Conservation (phyloP, 1,140 invertebrate genomes). For the Ostrea edulis region DNA sequence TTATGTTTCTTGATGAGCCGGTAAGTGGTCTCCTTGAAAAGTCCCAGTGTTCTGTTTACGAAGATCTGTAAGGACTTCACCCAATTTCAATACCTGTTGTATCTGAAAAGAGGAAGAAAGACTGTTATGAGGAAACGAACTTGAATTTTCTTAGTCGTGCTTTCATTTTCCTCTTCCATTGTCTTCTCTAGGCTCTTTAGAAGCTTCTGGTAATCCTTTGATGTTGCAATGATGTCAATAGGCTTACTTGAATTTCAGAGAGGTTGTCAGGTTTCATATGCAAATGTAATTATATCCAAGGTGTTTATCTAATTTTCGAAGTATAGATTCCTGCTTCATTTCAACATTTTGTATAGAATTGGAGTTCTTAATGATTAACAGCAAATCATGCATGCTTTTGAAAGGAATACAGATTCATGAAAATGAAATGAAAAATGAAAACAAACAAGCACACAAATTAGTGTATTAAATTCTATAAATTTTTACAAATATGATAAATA, state of each 20-base stretch:
- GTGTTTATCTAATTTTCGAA: not conserved
- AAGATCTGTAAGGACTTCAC: not conserved
- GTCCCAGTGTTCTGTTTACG: not conserved
- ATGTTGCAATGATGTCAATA: not conserved
- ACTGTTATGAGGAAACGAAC: not conserved
- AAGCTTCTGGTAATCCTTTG: not conserved
- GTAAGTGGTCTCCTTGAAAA: not conserved
- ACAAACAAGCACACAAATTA: too few species aligned
- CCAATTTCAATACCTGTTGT: not conserved
- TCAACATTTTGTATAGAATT: not conserved
- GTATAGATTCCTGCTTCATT: conserved; percentile 2
- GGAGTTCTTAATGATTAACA: not conserved
- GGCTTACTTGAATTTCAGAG: not conserved
- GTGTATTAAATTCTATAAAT: not conserved
- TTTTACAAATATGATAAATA: not conserved
- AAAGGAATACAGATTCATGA: not conserved
- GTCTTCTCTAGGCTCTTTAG: not conserved
- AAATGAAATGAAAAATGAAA: not conserved
- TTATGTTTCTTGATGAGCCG: conserved; percentile 5
- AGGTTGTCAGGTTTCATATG: not conserved
- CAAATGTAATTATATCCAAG: conserved; percentile 10
- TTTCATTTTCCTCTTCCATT: not conserved
- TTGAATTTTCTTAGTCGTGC: not conserved
- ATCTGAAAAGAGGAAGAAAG: not conserved
- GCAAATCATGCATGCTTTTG: not conserved